A percentile compares a stretch with the other conserved stretches of the same genome.
Conservation (phyloP, 2,888 invertebrate genomes). For the Beris morrisii region DNA sequence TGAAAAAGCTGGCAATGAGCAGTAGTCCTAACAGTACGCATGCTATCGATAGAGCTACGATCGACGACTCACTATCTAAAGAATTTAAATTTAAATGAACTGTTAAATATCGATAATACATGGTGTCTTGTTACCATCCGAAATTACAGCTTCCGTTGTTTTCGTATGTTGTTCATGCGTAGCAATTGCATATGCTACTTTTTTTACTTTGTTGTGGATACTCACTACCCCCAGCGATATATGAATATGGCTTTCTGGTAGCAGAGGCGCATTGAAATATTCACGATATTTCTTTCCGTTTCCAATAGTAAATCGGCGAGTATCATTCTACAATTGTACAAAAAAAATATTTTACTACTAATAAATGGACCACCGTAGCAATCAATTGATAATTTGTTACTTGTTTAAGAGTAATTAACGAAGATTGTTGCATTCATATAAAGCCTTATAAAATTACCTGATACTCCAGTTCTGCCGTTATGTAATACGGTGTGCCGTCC, state of each 20-base stretch:
- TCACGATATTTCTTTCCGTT: conserved; percentile 73
- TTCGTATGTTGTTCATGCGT: conserved; percentile 55
- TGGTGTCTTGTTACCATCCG: conserved; percentile 53
- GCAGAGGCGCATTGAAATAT: conserved; percentile 76
- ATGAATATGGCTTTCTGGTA: conserved; percentile 64
- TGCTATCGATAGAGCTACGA: conserved; percentile 61
- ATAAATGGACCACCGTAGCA: background rate
- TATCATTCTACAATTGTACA: conserved; percentile 56
- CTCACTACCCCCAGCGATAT: conserved; percentile 74
- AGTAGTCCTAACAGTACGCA: conserved; percentile 71
- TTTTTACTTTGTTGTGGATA: conserved; percentile 66
- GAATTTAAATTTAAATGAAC: background rate
- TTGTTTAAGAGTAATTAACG: background rate
- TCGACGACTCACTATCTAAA: conserved; percentile 38
- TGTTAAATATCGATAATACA: background rate
- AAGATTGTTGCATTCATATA: background rate
- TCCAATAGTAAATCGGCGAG: conserved; percentile 74
- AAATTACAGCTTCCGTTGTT: conserved; percentile 4
- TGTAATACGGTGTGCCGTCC: conserved; percentile 75
- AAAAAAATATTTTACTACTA: too few species aligned
- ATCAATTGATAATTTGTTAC: background rate
- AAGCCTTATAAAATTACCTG: conserved; percentile 50
- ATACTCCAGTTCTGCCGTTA: conserved; percentile 77
- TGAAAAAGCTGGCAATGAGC: conserved; percentile 64
- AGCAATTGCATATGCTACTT: conserved; percentile 66